These are phyloP conservation scores for Colossoma macropomum DNA, from an alignment of 2,113 vertebrate genomes.

Conservation along the genomic window DNA sequence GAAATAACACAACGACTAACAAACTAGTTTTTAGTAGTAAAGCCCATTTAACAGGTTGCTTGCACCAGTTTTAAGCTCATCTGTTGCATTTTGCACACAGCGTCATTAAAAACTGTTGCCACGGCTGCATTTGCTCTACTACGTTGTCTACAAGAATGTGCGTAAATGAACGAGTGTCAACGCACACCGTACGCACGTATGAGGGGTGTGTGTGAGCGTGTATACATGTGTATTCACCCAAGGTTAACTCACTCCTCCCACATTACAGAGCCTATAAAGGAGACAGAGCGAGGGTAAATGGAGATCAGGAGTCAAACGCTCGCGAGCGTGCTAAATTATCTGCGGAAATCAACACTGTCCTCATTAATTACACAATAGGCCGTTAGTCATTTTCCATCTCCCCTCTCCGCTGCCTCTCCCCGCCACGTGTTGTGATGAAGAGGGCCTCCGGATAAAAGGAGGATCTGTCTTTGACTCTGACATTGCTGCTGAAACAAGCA, in stretches of 20 bases:
- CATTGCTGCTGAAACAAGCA: constrained; percentile 75
- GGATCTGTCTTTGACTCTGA: constrained; percentile 79
- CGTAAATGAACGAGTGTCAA: constrained; percentile 63
- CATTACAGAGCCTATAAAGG: constrained; percentile 72
- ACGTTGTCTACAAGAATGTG: constrained; percentile 54
- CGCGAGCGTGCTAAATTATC: constrained; percentile 80
- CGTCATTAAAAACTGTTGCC: background rate
- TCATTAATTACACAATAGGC: constrained; percentile 83
- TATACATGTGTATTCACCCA: constrained; percentile 67
- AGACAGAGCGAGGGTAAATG: constrained; percentile 78
- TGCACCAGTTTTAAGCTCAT: background rate
- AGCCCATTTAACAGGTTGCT: no score
- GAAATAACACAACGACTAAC: no score
- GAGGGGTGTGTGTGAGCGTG: constrained; percentile 7
- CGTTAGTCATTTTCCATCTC: constrained; percentile 71
- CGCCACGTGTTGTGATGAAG: constrained; percentile 63
- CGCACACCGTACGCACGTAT: constrained; percentile 48
- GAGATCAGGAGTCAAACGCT: constrained; percentile 80
- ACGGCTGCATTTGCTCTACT: background rate
- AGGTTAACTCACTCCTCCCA: constrained; percentile 77
- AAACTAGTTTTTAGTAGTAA: no score
- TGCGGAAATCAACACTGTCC: constrained; percentile 78
- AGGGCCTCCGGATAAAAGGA: constrained; percentile 76
- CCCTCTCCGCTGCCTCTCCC: constrained; percentile 59
- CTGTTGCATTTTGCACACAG: background rate